Conservation (phyloP, 1,140 invertebrate genomes). For the Zaprionus tsacasi region DNA sequence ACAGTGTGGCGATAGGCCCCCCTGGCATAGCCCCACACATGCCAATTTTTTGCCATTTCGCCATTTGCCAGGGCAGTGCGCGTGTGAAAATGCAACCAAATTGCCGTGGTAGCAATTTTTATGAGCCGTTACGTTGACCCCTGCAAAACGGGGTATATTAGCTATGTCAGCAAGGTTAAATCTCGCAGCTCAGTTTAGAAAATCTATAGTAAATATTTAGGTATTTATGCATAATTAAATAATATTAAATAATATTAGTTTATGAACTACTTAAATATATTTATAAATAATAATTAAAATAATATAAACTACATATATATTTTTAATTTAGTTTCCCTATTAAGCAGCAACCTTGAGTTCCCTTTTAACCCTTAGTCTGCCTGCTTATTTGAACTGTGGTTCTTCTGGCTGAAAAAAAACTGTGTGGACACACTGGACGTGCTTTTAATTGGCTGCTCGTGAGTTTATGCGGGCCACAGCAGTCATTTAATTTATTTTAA, state of each 20-base stretch:
- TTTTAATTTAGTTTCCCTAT: neutral
- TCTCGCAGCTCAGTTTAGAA: too few species aligned
- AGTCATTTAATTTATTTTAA: conserved; percentile 82
- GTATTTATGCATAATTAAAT: too few species aligned
- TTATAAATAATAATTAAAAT: too few species aligned
- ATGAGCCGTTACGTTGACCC: neutral
- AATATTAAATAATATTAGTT: too few species aligned
- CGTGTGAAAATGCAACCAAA: conserved; percentile 56
- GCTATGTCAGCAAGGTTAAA: neutral
- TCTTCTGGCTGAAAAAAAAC: conserved; percentile 46
- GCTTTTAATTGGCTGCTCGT: conserved; percentile 73
- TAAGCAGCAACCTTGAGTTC: neutral
- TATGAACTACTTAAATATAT: too few species aligned
- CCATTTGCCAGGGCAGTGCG: conserved; percentile 35
- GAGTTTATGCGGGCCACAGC: conserved; percentile 73
- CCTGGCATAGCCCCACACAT: conserved; percentile 25
- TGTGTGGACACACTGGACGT: conserved; percentile 41
- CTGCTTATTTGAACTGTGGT: neutral
- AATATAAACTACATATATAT: neutral
- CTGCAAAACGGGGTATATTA: conserved; percentile 19
- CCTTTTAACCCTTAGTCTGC: neutral
- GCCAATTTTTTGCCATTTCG: conserved; percentile 46
- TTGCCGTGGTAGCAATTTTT: conserved; percentile 51
- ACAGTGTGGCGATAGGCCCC: neutral
- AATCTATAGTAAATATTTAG: too few species aligned